phyloP scores from a whole-genome alignment of 2,113 vertebrate species.

The Xyliphius kryptos region DNA sequence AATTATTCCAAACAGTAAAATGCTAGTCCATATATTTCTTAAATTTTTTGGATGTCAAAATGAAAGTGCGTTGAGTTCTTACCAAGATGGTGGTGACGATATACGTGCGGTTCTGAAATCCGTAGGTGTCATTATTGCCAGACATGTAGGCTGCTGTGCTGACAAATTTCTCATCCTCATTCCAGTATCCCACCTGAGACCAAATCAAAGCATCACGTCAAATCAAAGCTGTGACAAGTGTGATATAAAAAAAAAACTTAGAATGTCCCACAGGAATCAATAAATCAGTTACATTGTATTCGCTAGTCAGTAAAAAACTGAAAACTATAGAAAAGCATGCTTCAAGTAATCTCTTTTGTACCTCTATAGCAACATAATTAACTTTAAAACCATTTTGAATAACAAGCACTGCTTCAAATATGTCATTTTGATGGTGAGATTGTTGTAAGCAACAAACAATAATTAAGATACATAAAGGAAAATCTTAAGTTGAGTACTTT shows the following conservation, averaged over 20 bases:
- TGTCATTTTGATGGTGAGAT: too few species aligned
- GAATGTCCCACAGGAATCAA: not conserved
- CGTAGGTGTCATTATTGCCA: conserved; percentile 78
- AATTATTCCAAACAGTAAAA: too few species aligned
- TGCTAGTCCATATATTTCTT: not conserved
- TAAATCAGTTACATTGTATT: not conserved
- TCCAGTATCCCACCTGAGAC: conserved; percentile 92
- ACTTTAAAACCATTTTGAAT: too few species aligned
- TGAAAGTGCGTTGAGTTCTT: conserved; percentile 48
- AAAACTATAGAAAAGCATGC: too few species aligned
- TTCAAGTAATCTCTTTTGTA: not conserved
- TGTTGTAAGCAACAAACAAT: too few species aligned
- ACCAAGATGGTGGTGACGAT: conserved; percentile 97
- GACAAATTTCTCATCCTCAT: conserved; percentile 92
- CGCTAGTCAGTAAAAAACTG: not conserved
- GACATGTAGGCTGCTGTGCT: conserved; percentile 75
- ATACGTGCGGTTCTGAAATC: conserved; percentile 90
- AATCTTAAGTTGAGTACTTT: too few species aligned
- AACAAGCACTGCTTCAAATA: too few species aligned
- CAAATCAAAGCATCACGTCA: conserved; percentile 13
- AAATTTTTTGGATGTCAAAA: not conserved
- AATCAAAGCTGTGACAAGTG: not conserved
- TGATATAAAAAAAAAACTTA: not conserved
- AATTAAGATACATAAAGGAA: too few species aligned
- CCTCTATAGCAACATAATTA: too few species aligned